Evolutionary conservation across 2,113 vertebrate genomes (phyloP), one percentile per base, ranked within the genome.

Genomic region (Cynoglossus semilaevis): DNA sequence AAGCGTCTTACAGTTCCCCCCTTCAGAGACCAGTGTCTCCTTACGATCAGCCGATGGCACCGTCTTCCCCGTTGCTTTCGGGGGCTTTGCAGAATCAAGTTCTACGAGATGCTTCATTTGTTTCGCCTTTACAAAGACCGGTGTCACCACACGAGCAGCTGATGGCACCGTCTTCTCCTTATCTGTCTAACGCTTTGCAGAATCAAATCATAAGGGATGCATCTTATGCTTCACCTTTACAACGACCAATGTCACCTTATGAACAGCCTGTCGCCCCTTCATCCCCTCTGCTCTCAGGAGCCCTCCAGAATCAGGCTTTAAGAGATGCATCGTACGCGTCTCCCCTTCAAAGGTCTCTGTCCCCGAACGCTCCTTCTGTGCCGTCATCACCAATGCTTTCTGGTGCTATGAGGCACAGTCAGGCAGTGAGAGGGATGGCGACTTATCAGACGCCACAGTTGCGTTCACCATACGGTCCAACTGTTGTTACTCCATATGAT

Each of bases 401-500:
- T 58, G 82, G 85, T 43, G 87, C 85, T 7, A 80, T 88, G 80
- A 82, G 75, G 72, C 78, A 85, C n/a, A 55, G 83, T 48, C 76
- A 85, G 44, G 80, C 80, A 36, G 54, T 88, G 14, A 73, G 72
- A 63, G 74, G 83, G 8, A 29, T 87, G 42, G 45, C 78, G 15
- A 80, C 81, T 36, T 88, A 87, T 69, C 80, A 76, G 16, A 64
- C 65, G 17, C 77, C 81, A 41, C 70, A 79, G 5, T 45, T 89
- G 3, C 70, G 8, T 35, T 80, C 82, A 9, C 85, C 82, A 36
- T 89, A 89, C 0, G 88, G 86, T 34, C 82, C 83, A n/a, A 85
- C 86, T 37, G 71, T 89, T 44, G 74, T 88, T 19, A 81, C 80
- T 6, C 80, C 83, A 17, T 91, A 87, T 56, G 88, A 90, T 79